Conservation (phyloP, 2,888 invertebrate genomes). For the Rhimphoctona megacephalus region DNA sequence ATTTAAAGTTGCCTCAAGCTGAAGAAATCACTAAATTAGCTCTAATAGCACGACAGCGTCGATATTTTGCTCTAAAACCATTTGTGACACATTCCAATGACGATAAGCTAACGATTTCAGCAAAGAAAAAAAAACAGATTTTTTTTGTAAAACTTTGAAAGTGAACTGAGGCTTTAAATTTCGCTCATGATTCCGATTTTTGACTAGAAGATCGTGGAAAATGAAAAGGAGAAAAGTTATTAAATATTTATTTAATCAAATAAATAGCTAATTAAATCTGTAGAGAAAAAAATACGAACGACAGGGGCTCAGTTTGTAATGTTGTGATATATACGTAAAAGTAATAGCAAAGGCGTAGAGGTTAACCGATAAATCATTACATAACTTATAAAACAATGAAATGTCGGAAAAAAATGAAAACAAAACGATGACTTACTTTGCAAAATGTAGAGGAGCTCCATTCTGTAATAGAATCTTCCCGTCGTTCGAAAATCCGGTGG, state of each 20-base stretch:
- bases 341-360: slow-evolving; percentile 49
- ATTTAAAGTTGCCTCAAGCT: no score
- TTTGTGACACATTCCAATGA: neutral
- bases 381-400: slow-evolving; percentile 70
- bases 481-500: slow-evolving; percentile 84
- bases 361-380: slow-evolving; percentile 73
- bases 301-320: slow-evolving; percentile 54
- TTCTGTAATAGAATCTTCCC: slow-evolving; percentile 85
- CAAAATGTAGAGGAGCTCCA: slow-evolving; percentile 86
- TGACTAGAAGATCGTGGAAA: neutral
- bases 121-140: neutral
- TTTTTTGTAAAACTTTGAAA: neutral
- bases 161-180: neutral
- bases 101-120: neutral
- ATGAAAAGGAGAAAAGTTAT: neutral
- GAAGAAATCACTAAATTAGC: no score
- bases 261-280: neutral
- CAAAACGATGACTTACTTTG: slow-evolving; percentile 85
- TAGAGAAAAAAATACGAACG: neutral
- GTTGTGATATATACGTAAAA: slow-evolving; percentile 15
- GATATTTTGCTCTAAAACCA: neutral
- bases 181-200: neutral
- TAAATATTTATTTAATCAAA: neutral
- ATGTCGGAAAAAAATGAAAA: slow-evolving; percentile 52
- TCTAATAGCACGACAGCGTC: neutral